Evolutionary conservation across 2,888 invertebrate species (phyloP).

Genomic region (Drosophila anomelani): DNA sequence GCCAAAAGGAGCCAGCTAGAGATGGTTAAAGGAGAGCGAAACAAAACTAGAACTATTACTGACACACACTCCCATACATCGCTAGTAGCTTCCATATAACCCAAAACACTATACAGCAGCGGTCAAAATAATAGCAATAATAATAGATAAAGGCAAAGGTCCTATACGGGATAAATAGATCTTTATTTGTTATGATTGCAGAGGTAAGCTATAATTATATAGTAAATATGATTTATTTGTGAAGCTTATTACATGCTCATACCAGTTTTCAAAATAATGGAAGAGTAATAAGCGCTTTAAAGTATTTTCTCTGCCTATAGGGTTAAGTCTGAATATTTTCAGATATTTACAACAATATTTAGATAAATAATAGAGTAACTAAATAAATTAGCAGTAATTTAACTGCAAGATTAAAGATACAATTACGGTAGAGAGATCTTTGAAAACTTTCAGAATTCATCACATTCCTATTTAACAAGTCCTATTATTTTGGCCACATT

Average conservation of each 20-base stretch:
- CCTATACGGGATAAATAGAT: no score
- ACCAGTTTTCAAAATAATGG: neutral
- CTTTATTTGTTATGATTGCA: no score
- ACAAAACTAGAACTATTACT: constrained; percentile 67
- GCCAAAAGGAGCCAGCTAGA: constrained; percentile 5
- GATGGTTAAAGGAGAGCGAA: constrained; percentile 28
- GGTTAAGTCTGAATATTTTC: no score
- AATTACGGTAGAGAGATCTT: neutral
- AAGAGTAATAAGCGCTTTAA: neutral
- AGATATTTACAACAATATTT: neutral
- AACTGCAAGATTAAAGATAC: neutral
- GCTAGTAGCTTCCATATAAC: constrained; percentile 13
- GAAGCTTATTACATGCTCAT: neutral
- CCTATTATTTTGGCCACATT: neutral
- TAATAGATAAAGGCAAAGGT: neutral
- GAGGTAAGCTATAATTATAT: no score
- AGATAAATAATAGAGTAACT: neutral
- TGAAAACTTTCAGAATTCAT: neutral
- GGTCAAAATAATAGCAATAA: neutral
- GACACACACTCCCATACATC: constrained; percentile 30
- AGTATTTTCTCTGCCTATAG: neutral
- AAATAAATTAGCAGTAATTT: neutral
- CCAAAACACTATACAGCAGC: neutral
- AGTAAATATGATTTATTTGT: neutral
- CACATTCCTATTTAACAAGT: neutral